Evolutionary conservation across 2,888 invertebrate species (phyloP).

Genomic region (Eremobia ochroleuca): DNA sequence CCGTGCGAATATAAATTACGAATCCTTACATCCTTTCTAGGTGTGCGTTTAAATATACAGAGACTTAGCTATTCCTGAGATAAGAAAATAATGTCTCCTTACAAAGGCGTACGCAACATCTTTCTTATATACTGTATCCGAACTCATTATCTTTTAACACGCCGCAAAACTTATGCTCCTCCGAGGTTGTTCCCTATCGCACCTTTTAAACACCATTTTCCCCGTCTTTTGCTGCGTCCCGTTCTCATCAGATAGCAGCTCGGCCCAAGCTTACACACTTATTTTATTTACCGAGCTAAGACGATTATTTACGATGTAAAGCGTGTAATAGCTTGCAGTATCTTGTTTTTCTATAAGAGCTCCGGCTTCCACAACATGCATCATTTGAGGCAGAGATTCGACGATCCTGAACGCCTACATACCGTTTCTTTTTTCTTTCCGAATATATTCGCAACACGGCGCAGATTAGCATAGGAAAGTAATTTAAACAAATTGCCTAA

Average conservation of each 20-base stretch:
- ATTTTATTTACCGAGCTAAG: conserved; percentile 88
- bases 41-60: conserved; percentile 84
- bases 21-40: conserved; percentile 80
- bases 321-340: conserved; percentile 86
- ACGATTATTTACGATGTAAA: conserved; percentile 89
- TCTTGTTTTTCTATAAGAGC: conserved; percentile 83
- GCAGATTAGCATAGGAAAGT: conserved; percentile 88
- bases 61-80: conserved; percentile 79
- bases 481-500: conserved; percentile 89
- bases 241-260: conserved; percentile 86
- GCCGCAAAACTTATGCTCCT: conserved; percentile 86
- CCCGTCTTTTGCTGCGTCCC: conserved; percentile 81
- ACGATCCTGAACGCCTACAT: conserved; percentile 78
- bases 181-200: conserved; percentile 85
- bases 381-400: conserved; percentile 82
- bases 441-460: conserved; percentile 85
- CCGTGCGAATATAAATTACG: conserved; percentile 83
- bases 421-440: conserved; percentile 77
- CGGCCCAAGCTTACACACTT: conserved; percentile 85
- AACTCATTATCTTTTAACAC: conserved; percentile 89
- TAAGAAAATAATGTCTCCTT: conserved; percentile 85
- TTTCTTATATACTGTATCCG: conserved; percentile 84
- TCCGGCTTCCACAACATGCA: conserved; percentile 82
- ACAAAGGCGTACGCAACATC: conserved; percentile 84
- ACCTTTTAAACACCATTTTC: conserved; percentile 87